Conservation (phyloP, 2,888 invertebrate genomes). For the Drymonia ruficornis region DNA sequence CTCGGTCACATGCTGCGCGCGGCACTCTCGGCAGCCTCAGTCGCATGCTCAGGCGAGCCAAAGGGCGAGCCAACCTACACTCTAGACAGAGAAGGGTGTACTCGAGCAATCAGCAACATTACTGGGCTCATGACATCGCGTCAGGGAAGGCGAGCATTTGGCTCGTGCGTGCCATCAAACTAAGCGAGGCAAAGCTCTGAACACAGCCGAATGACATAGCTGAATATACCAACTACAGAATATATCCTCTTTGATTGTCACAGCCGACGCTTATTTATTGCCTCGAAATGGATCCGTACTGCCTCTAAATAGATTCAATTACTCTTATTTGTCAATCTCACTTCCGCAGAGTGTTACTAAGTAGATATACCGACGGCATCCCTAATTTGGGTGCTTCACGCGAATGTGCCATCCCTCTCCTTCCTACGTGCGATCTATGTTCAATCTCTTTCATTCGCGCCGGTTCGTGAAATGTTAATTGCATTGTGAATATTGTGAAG, state of each 20-base stretch:
- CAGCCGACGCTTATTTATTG: background rate
- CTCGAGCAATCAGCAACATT: too few relatives aligned
- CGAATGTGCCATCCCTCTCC: conserved; percentile 23
- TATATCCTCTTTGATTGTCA: background rate
- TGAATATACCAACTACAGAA: background rate
- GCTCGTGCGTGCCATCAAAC: too few relatives aligned
- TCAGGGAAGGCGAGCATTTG: too few relatives aligned
- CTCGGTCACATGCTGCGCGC: too few relatives aligned
- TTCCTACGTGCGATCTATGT: conserved; percentile 11
- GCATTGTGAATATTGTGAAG: conserved; percentile 24
- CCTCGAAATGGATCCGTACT: conserved; percentile 1
- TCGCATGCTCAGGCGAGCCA: too few relatives aligned
- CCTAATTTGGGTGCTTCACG: conserved; percentile 31
- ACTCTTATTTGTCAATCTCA: conserved; percentile 41
- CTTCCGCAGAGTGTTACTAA: conserved; percentile 32
- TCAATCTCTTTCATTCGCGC: conserved; percentile 21
- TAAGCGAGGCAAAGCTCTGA: too few relatives aligned
- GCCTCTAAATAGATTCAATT: conserved; percentile 31
- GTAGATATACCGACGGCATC: conserved; percentile 26
- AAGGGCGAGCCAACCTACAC: too few relatives aligned
- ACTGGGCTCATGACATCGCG: too few relatives aligned
- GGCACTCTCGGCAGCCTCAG: too few relatives aligned
- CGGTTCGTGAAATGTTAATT: conserved; percentile 37
- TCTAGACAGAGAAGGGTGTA: too few relatives aligned
- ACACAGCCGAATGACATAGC: background rate